phyloP scores from a whole-genome alignment of 2,113 vertebrate species.

The Oryctolagus cuniculus region mOryCun1.1 NC_091437.1:56640001-56640500 shows the following conservation, averaged over 20 bases:
- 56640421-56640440: not conserved
- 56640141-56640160: too few relatives aligned
- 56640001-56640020: too few relatives aligned
- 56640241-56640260: not conserved
- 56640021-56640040: too few relatives aligned
- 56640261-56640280: not conserved
- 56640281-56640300: not conserved
- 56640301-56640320: not conserved
- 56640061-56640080: too few relatives aligned
- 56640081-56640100: too few relatives aligned
- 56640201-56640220: too few relatives aligned
- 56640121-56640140: too few relatives aligned
- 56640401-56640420: not conserved
- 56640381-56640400: not conserved
- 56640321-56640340: not conserved
- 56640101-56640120: too few relatives aligned
- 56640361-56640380: not conserved
- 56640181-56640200: too few relatives aligned
- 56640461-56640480: not conserved
- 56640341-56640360: not conserved
- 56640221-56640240: too few relatives aligned
- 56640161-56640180: too few relatives aligned
- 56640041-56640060: too few relatives aligned
- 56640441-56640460: slow-evolving; percentile 5
- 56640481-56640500: slow-evolving; percentile 12